Conservation (phyloP, 2,797 vertebrate genomes). For the Poecile montanus region DNA sequence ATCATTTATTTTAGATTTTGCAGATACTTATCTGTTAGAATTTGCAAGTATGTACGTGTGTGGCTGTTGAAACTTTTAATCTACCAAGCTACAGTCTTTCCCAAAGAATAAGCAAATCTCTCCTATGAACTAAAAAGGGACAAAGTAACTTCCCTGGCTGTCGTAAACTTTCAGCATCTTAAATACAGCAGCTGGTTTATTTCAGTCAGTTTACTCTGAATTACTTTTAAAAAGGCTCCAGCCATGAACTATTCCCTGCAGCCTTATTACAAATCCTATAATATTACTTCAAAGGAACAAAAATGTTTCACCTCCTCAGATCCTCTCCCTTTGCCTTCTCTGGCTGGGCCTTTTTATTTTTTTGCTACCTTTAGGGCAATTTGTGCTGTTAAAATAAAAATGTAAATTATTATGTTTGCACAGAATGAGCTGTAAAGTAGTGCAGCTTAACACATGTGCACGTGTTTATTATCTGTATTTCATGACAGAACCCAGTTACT, state of each 20-base stretch:
- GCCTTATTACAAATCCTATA: slow-evolving; percentile 80
- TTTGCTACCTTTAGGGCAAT: slow-evolving; percentile 75
- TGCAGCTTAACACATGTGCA: slow-evolving; percentile 81
- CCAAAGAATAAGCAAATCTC: not conserved
- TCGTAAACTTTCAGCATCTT: slow-evolving; percentile 68
- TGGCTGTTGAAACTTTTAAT: slow-evolving; percentile 28
- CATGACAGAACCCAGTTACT: slow-evolving; percentile 77
- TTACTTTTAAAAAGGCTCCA: slow-evolving; percentile 71
- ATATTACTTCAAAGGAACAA: slow-evolving; percentile 80
- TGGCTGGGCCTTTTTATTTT: slow-evolving; percentile 64
- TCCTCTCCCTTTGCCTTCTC: slow-evolving; percentile 71
- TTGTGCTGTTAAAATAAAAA: slow-evolving; percentile 78
- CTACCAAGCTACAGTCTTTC: not conserved
- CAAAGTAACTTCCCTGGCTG: slow-evolving; percentile 59
- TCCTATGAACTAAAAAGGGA: slow-evolving; percentile 10
- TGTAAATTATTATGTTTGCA: slow-evolving; percentile 79
- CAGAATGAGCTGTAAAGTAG: slow-evolving; percentile 83
- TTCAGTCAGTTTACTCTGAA: slow-evolving; percentile 77
- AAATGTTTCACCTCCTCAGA: slow-evolving; percentile 78
- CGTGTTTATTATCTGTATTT: slow-evolving; percentile 84
- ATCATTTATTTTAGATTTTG: not conserved
- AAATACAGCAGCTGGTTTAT: slow-evolving; percentile 74
- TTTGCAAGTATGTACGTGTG: not conserved
- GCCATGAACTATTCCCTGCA: slow-evolving; percentile 74
- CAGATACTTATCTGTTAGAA: not conserved